These are phyloP conservation scores for Cyrtodaria siliqua DNA, from an alignment of 2,888 invertebrate genomes.

Conservation along the genomic window DNA sequence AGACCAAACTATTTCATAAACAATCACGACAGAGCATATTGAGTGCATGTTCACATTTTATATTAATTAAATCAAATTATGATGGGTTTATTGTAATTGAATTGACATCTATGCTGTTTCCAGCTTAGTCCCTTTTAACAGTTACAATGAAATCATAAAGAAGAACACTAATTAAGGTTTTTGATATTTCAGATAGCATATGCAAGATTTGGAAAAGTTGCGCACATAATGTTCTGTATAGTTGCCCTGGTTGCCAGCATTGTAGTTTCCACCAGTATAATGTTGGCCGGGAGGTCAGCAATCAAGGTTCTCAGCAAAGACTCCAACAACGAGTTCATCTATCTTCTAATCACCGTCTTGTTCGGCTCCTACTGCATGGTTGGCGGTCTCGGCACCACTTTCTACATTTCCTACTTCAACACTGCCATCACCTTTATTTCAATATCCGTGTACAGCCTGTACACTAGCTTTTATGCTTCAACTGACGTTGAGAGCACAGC, in stretches of 20 bases:
- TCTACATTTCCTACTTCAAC: constrained; percentile 82
- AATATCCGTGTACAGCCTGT: constrained; percentile 71
- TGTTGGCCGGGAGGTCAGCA: constrained; percentile 72
- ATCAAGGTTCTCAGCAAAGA: constrained; percentile 74
- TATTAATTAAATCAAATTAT: too few relatives aligned
- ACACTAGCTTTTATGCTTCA: constrained; percentile 63
- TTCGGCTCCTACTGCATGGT: constrained; percentile 79
- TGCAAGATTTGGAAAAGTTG: constrained; percentile 76
- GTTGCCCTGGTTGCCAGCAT: constrained; percentile 78
- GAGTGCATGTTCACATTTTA: too few relatives aligned
- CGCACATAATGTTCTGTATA: constrained; percentile 77
- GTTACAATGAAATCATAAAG: too few relatives aligned
- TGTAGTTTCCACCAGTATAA: constrained; percentile 70
- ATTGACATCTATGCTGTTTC: too few relatives aligned
- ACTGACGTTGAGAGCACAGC: constrained; percentile 41
- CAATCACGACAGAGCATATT: too few relatives aligned
- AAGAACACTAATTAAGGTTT: constrained; percentile 1
- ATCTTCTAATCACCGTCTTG: constrained; percentile 66
- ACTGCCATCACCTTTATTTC: constrained; percentile 77
- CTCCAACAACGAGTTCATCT: constrained; percentile 76
- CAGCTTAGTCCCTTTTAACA: too few relatives aligned
- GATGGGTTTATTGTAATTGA: too few relatives aligned
- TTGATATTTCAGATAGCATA: constrained; percentile 69
- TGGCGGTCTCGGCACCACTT: constrained; percentile 81
- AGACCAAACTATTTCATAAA: too few relatives aligned